These are phyloP conservation scores for Monoplex corrugatus DNA, from an alignment of 2,888 invertebrate genomes.

Conservation along the genomic window DNA sequence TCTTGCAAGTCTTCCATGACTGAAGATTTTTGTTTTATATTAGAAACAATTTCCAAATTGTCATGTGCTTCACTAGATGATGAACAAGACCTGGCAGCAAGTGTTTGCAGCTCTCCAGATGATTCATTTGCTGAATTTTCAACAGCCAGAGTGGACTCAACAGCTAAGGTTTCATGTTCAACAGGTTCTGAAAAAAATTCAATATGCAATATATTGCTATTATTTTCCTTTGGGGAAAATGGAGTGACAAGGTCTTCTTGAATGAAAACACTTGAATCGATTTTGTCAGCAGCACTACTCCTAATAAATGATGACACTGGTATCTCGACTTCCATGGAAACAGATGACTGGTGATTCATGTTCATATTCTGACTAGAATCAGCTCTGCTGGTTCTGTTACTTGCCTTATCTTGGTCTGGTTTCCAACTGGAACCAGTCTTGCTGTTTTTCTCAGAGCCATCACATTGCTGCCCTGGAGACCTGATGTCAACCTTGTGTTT, in stretches of 20 bases:
- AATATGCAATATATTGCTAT: not conserved
- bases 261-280: not conserved
- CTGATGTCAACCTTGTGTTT: not conserved
- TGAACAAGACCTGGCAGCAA: too few relatives aligned
- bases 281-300: not conserved
- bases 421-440: not conserved
- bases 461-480: not conserved
- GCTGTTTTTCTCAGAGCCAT: not conserved
- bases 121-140: not conserved
- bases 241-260: not conserved
- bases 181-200: not conserved
- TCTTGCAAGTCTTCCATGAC: not conserved
- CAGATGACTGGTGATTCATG: not conserved
- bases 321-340: not conserved
- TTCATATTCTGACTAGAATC: not conserved
- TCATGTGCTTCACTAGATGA: not conserved
- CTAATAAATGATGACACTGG: not conserved
- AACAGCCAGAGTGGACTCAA: not conserved
- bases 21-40: not conserved
- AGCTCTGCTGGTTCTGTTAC: not conserved
- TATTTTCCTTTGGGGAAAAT: not conserved
- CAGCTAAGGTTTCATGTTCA: not conserved
- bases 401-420: too few relatives aligned
- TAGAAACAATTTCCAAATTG: not conserved
- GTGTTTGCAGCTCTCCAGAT: too few relatives aligned